Conservation (phyloP, 2,797 vertebrate genomes). For the Rhinogobio ventralis region DNA sequence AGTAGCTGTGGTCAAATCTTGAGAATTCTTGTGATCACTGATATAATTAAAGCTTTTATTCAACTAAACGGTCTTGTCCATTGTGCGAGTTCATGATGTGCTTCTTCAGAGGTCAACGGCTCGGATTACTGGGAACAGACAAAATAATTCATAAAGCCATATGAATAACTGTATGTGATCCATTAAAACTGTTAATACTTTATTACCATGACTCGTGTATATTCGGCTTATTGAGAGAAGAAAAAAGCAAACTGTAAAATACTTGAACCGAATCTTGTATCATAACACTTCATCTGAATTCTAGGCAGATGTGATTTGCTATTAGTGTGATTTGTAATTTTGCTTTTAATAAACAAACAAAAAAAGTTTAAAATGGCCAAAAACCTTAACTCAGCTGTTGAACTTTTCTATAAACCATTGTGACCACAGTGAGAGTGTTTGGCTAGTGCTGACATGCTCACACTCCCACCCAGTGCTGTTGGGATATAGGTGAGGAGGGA, state of each 20-base stretch:
- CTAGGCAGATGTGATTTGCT: conserved; percentile 99
- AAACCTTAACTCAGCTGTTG: conserved; percentile 83
- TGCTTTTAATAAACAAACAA: conserved; percentile 96
- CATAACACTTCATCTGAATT: conserved; percentile 99
- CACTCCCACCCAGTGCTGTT: too few relatives aligned
- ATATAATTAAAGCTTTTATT: conserved; percentile 56
- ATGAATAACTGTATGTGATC: conserved; percentile 84
- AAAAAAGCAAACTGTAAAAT: conserved; percentile 92
- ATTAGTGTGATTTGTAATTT: conserved; percentile 99
- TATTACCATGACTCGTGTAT: conserved; percentile 84
- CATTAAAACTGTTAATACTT: conserved; percentile 83
- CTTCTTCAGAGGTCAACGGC: neutral
- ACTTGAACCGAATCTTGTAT: conserved; percentile 97
- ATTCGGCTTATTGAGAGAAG: conserved; percentile 85
- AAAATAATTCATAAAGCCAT: conserved; percentile 80
- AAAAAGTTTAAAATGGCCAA: conserved; percentile 89
- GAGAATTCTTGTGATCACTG: neutral
- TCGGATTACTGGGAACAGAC: conserved; percentile 55
- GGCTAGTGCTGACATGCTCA: too few relatives aligned
- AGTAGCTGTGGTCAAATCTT: conserved; percentile 12
- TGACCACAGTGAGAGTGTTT: too few relatives aligned
- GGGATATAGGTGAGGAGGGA: too few relatives aligned
- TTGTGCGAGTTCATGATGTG: neutral
- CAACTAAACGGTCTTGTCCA: conserved; percentile 11
- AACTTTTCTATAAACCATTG: neutral